A percentile compares a stretch with the other conserved stretches of the same genome.
Conservation (phyloP, 1,140 invertebrate genomes). For the Aphis craccivora region DNA sequence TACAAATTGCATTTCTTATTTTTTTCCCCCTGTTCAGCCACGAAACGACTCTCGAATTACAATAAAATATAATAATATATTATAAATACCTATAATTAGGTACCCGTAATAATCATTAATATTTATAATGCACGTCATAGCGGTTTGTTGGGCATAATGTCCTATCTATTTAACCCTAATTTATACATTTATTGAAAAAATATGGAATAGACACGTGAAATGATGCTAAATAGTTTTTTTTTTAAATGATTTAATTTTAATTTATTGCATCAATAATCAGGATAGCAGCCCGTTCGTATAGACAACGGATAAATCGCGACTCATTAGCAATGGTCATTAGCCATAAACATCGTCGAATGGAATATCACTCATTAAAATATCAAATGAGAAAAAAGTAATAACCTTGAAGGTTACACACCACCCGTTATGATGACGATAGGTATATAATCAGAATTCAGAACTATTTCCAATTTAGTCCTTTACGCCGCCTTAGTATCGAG, state of each 20-base stretch:
- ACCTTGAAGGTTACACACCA: constrained; percentile 18
- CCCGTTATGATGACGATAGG: constrained; percentile 22
- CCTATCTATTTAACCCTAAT: background rate
- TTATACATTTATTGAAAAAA: background rate
- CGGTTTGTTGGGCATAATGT: background rate
- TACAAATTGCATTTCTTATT: background rate
- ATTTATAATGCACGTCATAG: background rate
- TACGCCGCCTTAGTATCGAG: no score
- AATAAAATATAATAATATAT: constrained; percentile 7
- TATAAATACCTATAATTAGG: background rate
- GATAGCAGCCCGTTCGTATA: background rate
- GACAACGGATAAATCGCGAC: constrained; percentile 17
- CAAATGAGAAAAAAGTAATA: background rate
- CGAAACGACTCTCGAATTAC: background rate
- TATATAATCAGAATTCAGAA: constrained; percentile 29
- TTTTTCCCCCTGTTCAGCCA: background rate
- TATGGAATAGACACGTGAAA: background rate
- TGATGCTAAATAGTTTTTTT: background rate
- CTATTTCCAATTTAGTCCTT: constrained; percentile 35
- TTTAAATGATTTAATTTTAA: background rate
- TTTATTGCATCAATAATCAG: constrained; percentile 22
- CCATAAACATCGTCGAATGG: background rate
- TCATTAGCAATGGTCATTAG: constrained; percentile 27
- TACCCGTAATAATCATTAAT: background rate
- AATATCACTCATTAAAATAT: background rate